Evolutionary conservation across 2,797 vertebrate genomes (phyloP).

Genomic region (Pelodytes ibericus): DNA sequence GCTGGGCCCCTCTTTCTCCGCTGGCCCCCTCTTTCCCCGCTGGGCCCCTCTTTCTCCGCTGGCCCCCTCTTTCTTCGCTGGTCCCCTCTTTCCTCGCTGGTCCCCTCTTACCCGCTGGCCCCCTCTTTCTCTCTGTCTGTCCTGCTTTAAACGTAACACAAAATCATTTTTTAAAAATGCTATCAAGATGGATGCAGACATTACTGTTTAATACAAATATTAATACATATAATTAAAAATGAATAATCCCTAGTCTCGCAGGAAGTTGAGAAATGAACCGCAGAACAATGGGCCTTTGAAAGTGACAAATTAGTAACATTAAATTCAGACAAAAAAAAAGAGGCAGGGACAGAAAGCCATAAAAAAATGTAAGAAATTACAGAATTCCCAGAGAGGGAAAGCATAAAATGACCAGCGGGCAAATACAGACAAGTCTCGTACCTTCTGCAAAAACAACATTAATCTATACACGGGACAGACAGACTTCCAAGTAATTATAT

Average conservation of each 20-base stretch:
- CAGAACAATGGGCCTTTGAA: not conserved
- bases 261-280: not conserved
- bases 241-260: not conserved
- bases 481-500: too few relatives aligned
- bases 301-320: conserved; percentile 1
- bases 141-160: too few relatives aligned
- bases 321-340: not conserved
- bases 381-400: not conserved
- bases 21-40: too few relatives aligned
- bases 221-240: conserved; percentile 11
- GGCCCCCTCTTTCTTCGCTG: too few relatives aligned
- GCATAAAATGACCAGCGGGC: not conserved
- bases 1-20: too few relatives aligned
- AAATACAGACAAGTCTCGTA: not conserved
- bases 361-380: not conserved
- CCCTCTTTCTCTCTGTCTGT: too few relatives aligned
- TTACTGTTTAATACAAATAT: conserved; percentile 8
- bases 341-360: not conserved
- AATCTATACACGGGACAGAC: too few relatives aligned
- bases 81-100: too few relatives aligned
- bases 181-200: not conserved
- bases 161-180: too few relatives aligned
- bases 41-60: too few relatives aligned
- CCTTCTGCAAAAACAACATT: not conserved
- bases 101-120: too few relatives aligned